Percentiles rank a stretch among this genome's conserved stretches.
Evolutionary conservation across 2,113 vertebrate genomes (phyloP).

Genomic region (Telmatochromis sp.): DNA sequence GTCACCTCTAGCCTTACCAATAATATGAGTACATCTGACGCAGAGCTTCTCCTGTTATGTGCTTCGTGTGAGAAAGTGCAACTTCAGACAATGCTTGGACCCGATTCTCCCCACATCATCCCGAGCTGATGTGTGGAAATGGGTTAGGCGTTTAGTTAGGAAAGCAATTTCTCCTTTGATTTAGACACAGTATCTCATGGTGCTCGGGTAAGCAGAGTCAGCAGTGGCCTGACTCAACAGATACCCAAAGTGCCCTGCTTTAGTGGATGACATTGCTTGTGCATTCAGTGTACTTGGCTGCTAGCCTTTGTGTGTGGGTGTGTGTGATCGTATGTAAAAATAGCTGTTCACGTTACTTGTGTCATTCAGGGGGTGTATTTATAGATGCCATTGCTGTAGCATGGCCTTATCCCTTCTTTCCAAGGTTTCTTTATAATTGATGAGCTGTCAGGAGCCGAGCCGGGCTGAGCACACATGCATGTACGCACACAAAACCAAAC

Average conservation of each 20-base stretch:
- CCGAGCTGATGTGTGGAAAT: background rate
- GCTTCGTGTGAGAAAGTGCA: background rate
- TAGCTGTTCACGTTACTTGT: slow-evolving; percentile 36
- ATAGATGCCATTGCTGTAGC: slow-evolving; percentile 47
- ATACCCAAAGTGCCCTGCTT: slow-evolving; percentile 9
- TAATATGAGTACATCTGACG: background rate
- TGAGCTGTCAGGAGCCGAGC: slow-evolving; percentile 44
- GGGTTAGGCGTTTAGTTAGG: background rate
- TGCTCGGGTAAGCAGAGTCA: background rate
- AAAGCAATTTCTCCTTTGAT: slow-evolving; percentile 29
- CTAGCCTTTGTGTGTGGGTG: background rate
- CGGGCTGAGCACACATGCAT: slow-evolving; percentile 8
- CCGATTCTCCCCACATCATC: background rate
- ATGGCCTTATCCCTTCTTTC: slow-evolving; percentile 43
- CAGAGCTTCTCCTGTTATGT: background rate
- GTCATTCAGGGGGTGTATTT: slow-evolving; percentile 62
- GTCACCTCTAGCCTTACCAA: background rate
- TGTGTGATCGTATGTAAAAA: slow-evolving; percentile 23
- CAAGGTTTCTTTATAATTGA: slow-evolving; percentile 62
- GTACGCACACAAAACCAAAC: background rate
- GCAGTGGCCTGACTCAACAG: slow-evolving; percentile 17
- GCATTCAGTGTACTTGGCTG: background rate
- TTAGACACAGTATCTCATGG: slow-evolving; percentile 23
- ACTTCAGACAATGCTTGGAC: background rate
- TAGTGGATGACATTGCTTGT: slow-evolving; percentile 28